Percentiles rank a stretch among this genome's conserved stretches.
These are phyloP conservation scores for Lamellibrachia satsuma DNA, from an alignment of 2,888 invertebrate species.

Conservation along the genomic window DNA sequence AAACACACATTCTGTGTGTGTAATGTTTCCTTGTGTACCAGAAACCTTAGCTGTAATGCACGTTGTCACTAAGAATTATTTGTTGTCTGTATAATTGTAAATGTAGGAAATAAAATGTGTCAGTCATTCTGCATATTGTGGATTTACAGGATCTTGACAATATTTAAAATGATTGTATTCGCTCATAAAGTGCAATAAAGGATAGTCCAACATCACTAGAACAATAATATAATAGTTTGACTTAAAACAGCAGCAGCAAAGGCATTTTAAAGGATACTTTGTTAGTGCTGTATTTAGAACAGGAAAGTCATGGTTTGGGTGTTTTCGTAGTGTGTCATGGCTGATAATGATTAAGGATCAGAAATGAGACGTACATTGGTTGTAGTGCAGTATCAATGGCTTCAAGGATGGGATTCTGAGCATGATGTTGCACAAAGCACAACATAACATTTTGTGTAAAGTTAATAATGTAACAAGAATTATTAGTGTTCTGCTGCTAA, in stretches of 20 bases:
- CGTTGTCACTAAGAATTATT: neutral
- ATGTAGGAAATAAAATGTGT: conserved; percentile 5
- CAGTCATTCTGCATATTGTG: neutral
- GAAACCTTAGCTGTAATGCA: neutral
- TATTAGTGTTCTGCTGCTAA: no score
- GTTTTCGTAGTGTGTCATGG: neutral
- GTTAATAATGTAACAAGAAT: no score
- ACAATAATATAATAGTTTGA: neutral
- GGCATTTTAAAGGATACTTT: no score
- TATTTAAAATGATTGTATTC: neutral
- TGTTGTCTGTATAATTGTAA: neutral
- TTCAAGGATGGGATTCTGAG: neutral
- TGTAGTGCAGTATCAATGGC: neutral
- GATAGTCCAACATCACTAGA: no score
- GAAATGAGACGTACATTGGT: neutral
- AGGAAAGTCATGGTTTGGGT: no score
- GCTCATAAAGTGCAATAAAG: neutral
- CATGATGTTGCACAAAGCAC: neutral
- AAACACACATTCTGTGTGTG: neutral
- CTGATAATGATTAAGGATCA: neutral
- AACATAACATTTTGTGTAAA: neutral
- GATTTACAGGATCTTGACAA: neutral
- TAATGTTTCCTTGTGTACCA: neutral
- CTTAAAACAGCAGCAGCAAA: no score
- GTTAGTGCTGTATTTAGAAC: no score